These are phyloP conservation scores for Falco rusticolus DNA, from an alignment of 2,797 vertebrate species.

Conservation along the genomic window DNA sequence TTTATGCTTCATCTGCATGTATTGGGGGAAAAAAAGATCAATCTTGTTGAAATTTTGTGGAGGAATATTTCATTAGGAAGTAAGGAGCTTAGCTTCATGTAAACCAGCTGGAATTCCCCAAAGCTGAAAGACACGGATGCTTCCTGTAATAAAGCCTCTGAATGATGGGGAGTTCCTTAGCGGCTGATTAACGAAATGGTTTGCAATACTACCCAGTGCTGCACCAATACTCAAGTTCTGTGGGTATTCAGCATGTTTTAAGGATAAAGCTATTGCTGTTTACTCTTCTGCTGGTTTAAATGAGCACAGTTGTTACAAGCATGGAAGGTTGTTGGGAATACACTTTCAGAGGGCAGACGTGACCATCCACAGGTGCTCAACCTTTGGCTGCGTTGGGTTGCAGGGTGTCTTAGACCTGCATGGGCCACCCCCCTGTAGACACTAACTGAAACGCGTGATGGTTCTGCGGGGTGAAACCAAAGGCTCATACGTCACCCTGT, in stretches of 20 bases:
- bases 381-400: accelerated
- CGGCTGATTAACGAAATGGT: background rate
- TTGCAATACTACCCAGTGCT: background rate
- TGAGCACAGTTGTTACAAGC: background rate
- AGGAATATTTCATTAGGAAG: background rate
- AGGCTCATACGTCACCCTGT: accelerated
- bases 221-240: background rate
- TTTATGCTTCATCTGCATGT: background rate
- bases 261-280: background rate
- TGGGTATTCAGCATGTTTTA: background rate
- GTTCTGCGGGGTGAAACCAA: background rate
- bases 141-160: background rate
- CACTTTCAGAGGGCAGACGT: background rate
- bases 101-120: background rate
- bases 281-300: background rate
- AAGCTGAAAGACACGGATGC: background rate
- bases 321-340: background rate
- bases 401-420: background rate
- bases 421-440: background rate
- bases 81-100: background rate
- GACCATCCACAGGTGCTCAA: accelerated
- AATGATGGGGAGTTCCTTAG: background rate
- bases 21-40: background rate
- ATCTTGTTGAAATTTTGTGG: background rate
- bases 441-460: accelerated